These are phyloP conservation scores for roundworm (Caenorhabditis elegans) DNA, from an alignment of 1,140 invertebrate species.

Conservation along the genomic window DNA sequence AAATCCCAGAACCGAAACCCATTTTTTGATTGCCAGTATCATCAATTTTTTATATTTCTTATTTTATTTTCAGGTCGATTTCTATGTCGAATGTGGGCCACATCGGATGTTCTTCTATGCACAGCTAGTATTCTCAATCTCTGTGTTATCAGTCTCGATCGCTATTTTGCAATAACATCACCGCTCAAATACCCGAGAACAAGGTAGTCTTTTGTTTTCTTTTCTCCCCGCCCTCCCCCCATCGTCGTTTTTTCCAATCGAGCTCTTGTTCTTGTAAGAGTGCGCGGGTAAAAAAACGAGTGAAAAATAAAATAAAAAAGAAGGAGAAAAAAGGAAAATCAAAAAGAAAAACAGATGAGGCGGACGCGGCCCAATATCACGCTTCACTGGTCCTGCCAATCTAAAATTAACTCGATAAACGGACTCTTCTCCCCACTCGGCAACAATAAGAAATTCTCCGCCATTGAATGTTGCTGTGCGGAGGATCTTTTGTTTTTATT, in stretches of 20 bases:
- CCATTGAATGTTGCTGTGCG: not conserved
- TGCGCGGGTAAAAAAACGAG: not conserved
- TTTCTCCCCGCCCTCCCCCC: not conserved
- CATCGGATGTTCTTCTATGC: conserved; percentile 70
- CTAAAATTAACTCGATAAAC: conserved; percentile 16
- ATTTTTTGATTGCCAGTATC: not conserved
- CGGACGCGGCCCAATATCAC: conserved; percentile 15
- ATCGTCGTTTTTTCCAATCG: not conserved
- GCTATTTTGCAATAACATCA: conserved; percentile 71
- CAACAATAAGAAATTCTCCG: not conserved
- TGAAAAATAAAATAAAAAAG: not conserved
- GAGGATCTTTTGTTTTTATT: not conserved
- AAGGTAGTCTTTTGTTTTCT: conserved; percentile 47
- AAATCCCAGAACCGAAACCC: too few species aligned
- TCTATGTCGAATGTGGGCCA: conserved; percentile 70
- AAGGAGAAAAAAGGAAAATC: not conserved
- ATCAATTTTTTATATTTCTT: not conserved
- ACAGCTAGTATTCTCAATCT: conserved; percentile 71
- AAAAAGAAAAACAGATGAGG: conserved; percentile 23
- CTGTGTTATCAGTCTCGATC: conserved; percentile 67
- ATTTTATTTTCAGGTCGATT: conserved; percentile 33
- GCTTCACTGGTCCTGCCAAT: conserved; percentile 22
- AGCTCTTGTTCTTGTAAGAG: not conserved
- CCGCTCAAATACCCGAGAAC: conserved; percentile 70
- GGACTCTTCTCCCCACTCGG: conserved; percentile 13